Percentiles rank a stretch among this genome's conserved stretches.
Evolutionary conservation across 2,113 vertebrate genomes (phyloP).

Genomic region (Ginglymostoma cirratum): DNA sequence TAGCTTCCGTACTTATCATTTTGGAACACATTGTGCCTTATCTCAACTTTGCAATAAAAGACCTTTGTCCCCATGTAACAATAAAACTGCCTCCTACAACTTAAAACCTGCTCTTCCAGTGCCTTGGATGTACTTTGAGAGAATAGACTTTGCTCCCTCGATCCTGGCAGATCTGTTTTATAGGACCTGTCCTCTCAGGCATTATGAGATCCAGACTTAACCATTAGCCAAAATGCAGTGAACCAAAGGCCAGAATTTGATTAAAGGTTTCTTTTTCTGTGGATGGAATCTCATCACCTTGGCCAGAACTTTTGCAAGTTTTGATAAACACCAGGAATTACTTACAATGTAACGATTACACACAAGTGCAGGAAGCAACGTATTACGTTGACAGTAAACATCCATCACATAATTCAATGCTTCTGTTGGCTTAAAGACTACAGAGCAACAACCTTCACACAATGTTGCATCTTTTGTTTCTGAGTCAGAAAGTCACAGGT

Average conservation of each 20-base stretch:
- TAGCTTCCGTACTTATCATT: neutral
- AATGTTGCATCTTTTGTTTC: neutral
- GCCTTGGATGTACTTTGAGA: neutral
- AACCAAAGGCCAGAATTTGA: neutral
- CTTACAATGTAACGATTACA: neutral
- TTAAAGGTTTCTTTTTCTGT: neutral
- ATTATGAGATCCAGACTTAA: no score
- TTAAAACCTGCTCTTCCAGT: neutral
- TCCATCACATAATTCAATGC: neutral
- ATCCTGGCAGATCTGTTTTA: neutral
- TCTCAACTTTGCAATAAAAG: neutral
- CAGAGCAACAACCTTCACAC: neutral
- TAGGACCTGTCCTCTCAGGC: neutral
- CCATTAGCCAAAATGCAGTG: neutral
- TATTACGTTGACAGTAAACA: neutral
- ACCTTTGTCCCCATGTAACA: neutral
- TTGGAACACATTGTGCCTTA: neutral
- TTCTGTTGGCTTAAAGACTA: neutral
- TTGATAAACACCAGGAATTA: neutral
- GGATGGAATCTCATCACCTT: neutral
- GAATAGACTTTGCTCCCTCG: neutral
- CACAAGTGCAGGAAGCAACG: neutral
- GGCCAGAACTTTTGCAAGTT: neutral
- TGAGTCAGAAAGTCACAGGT: neutral
- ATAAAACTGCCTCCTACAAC: neutral